Percentiles rank a stretch among this genome's conserved stretches.
These are phyloP conservation scores for Trichomalopsis sarcophagae DNA, from an alignment of 1,140 invertebrate species.

Conservation along the genomic window DNA sequence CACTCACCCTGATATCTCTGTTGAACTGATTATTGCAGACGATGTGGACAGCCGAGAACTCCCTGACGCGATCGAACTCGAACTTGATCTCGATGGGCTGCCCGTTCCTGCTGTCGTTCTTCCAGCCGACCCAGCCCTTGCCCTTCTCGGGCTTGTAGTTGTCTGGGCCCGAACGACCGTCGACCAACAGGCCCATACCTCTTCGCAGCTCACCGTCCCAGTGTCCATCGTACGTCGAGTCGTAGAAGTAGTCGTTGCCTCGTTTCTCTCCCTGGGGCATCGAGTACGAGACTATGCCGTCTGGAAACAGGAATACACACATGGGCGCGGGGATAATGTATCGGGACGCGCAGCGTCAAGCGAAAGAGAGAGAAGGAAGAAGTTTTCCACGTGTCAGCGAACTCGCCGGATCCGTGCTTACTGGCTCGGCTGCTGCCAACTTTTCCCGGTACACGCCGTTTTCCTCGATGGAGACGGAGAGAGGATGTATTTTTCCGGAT, in stretches of 20 bases:
- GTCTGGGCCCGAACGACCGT: slow-evolving; percentile 81
- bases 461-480: background rate
- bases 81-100: slow-evolving; percentile 86
- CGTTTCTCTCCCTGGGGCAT: slow-evolving; percentile 88
- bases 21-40: slow-evolving; percentile 88
- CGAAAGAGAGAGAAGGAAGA: background rate
- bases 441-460: background rate
- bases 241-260: slow-evolving; percentile 83
- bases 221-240: slow-evolving; percentile 87
- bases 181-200: slow-evolving; percentile 84
- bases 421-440: background rate
- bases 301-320: slow-evolving; percentile 73
- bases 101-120: slow-evolving; percentile 83
- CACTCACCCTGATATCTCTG: slow-evolving; percentile 82
- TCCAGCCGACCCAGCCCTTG: slow-evolving; percentile 94
- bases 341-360: background rate
- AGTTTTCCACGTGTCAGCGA: background rate
- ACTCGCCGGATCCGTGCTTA: background rate
- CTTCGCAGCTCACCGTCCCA: slow-evolving; percentile 78
- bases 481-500: background rate
- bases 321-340: background rate
- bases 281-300: slow-evolving; percentile 86
- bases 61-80: slow-evolving; percentile 89
- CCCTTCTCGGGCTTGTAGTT: slow-evolving; percentile 81
- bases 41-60: slow-evolving; percentile 89